Conservation (phyloP, 2,113 vertebrate genomes). For the Bettongia penicillata region DNA sequence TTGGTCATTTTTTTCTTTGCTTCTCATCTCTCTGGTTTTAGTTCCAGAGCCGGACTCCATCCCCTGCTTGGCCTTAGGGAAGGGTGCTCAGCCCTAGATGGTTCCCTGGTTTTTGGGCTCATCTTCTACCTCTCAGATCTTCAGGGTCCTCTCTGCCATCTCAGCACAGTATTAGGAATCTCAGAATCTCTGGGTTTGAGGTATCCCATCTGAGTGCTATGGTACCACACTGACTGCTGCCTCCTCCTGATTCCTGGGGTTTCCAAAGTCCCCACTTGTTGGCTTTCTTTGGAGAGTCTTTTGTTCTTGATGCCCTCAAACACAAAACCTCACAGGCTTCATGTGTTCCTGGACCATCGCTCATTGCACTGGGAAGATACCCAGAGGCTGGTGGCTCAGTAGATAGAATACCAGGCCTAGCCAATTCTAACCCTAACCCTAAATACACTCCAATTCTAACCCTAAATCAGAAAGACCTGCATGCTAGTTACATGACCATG, state of each 20-base stretch:
- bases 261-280: neutral
- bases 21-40: neutral
- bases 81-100: neutral
- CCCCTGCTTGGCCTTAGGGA: neutral
- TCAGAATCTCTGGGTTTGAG: no score
- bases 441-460: no score
- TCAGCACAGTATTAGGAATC: neutral
- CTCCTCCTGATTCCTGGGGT: neutral
- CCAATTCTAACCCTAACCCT: no score
- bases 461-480: neutral
- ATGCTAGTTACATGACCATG: no score
- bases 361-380: neutral
- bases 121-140: neutral
- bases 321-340: neutral
- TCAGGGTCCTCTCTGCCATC: neutral
- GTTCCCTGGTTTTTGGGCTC: neutral
- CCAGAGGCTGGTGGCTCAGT: neutral
- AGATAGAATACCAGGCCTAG: neutral
- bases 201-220: neutral
- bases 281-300: neutral
- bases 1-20: neutral
- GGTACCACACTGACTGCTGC: no score
- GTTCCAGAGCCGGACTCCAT: neutral
- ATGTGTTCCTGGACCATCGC: neutral
- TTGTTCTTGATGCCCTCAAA: neutral